Percentiles rank a stretch among this genome's conserved stretches.
phyloP scores from a whole-genome alignment of 2,888 invertebrate species.

The Cerastis leucographa region DNA sequence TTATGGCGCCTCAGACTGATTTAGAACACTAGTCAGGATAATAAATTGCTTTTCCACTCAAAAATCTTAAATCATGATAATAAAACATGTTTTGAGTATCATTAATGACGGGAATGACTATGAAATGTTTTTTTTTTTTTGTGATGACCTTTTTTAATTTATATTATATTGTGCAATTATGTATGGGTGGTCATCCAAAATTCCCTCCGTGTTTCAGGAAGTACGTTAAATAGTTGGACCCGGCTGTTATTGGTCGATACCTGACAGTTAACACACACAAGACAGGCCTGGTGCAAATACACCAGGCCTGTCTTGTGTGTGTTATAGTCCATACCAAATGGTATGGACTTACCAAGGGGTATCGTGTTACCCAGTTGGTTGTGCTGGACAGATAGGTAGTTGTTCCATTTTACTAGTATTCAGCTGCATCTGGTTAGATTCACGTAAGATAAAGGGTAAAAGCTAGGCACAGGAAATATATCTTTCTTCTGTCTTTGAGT shows the following conservation, averaged over 20 bases:
- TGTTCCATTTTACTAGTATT: background rate
- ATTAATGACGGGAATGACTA: background rate
- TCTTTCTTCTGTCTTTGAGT: background rate
- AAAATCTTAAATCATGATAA: background rate
- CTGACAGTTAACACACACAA: background rate
- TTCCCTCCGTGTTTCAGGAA: background rate
- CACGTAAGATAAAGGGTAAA: background rate
- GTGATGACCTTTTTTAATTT: background rate
- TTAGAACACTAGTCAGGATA: slow-evolving; percentile 30
- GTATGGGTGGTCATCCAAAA: background rate
- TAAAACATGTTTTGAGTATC: slow-evolving; percentile 22
- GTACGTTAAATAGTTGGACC: background rate
- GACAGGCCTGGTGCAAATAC: background rate
- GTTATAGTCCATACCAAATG: too few species aligned
- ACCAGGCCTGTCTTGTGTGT: too few species aligned
- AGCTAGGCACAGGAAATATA: background rate
- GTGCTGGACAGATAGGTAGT: too few species aligned
- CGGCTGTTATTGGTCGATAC: background rate
- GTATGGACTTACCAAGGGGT: background rate
- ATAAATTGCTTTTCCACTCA: slow-evolving; percentile 24
- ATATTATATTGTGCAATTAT: background rate
- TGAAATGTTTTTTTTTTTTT: background rate
- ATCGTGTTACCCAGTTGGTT: background rate
- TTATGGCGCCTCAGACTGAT: slow-evolving; percentile 32
- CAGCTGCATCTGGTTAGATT: background rate